Percentiles rank a stretch among this genome's conserved stretches.
Evolutionary conservation across 64 coral and sea anemone species (phyloP).

Genomic region (Pocillopora damicornis): DNA sequence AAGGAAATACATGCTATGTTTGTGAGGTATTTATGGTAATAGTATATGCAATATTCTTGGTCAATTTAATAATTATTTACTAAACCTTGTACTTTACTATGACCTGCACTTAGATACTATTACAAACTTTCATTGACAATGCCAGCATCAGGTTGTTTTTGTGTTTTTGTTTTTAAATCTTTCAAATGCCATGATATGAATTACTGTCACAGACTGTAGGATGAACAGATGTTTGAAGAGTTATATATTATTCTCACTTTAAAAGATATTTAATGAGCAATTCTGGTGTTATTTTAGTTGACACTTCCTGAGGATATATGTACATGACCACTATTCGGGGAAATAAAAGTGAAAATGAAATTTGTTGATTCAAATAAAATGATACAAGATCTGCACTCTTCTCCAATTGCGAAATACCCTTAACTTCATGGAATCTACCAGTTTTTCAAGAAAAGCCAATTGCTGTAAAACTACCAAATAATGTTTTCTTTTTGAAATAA

Average conservation of each 20-base stretch:
- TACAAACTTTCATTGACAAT: not conserved
- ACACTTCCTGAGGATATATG: too few relatives aligned
- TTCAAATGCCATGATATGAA: not conserved
- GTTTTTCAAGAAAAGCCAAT: too few relatives aligned
- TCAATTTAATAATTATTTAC: not conserved
- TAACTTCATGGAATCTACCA: too few relatives aligned
- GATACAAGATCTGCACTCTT: not conserved
- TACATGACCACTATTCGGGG: not conserved
- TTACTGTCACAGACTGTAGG: not conserved
- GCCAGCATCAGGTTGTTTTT: slow-evolving; percentile 5
- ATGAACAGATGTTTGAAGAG: not conserved
- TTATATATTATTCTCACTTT: not conserved
- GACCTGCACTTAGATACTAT: not conserved
- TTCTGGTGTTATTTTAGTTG: not conserved
- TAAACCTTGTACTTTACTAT: not conserved
- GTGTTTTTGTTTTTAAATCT: not conserved
- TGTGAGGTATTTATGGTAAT: not conserved
- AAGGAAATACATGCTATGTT: not conserved
- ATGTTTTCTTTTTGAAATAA: too few relatives aligned
- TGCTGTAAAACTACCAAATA: too few relatives aligned
- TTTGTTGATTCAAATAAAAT: not conserved
- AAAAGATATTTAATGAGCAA: not conserved
- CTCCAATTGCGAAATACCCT: not conserved
- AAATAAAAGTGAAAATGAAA: not conserved
- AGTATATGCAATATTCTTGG: not conserved